Conservation (phyloP, 2,797 vertebrate genomes). For the Aphelocoma californica region DNA sequence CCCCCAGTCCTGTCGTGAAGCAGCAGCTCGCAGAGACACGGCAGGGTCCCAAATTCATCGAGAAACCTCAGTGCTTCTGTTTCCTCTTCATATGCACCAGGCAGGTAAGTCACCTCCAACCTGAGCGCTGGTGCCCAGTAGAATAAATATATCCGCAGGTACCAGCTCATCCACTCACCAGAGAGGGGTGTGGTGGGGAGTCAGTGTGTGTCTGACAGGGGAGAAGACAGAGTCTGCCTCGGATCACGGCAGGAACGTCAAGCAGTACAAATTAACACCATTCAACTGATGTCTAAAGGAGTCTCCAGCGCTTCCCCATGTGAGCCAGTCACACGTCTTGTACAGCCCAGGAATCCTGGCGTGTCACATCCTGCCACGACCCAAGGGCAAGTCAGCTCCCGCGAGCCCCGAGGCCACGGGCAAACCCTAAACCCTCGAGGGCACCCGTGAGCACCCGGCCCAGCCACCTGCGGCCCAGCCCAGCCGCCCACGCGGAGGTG, state of each 20-base stretch:
- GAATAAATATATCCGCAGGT: constrained; percentile 83
- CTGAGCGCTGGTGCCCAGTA: constrained; percentile 47
- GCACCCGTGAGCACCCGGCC: rapidly evolving
- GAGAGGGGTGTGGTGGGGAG: constrained; percentile 35
- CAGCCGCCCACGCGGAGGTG: rapidly evolving
- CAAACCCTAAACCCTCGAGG: neutral
- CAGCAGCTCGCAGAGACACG: neutral
- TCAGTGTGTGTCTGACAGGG: constrained; percentile 62
- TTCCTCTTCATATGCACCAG: constrained; percentile 60
- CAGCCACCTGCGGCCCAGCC: neutral
- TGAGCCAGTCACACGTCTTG: constrained; percentile 94
- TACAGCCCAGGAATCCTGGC: constrained; percentile 83
- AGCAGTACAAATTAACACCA: constrained; percentile 90
- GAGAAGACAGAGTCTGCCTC: constrained; percentile 78
- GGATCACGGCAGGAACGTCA: constrained; percentile 77
- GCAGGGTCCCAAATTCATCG: neutral
- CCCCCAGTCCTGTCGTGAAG: neutral
- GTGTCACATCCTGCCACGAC: constrained; percentile 76
- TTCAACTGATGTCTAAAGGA: constrained; percentile 96
- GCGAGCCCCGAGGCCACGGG: rapidly evolving
- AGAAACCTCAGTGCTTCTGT: constrained; percentile 59
- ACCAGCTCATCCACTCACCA: constrained; percentile 83
- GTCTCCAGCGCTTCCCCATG: constrained; percentile 84
- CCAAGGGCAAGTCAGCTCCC: constrained; percentile 4
- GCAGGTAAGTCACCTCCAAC: neutral